Conservation (phyloP, 2,113 vertebrate genomes). For the Cinclus cinclus region DNA sequence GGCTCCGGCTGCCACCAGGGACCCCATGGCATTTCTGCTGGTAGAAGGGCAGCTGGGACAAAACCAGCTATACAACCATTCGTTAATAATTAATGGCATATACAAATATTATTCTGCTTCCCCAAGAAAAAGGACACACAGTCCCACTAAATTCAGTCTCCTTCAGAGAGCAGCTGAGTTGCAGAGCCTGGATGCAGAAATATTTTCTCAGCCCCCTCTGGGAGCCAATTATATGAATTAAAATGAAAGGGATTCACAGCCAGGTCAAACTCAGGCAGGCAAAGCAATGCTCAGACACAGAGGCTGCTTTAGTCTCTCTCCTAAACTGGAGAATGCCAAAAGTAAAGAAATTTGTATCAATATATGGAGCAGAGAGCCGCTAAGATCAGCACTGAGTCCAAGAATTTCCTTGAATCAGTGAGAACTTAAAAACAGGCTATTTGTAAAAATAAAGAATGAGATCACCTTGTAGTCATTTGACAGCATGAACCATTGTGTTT, state of each 20-base stretch:
- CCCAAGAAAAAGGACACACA: background rate
- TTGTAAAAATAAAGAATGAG: background rate
- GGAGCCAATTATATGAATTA: background rate
- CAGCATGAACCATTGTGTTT: background rate
- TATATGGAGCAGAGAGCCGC: background rate
- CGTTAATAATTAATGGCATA: background rate
- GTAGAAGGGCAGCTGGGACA: background rate
- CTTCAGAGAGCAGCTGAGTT: background rate
- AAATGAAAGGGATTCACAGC: background rate
- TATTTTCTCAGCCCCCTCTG: background rate
- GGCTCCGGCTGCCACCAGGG: background rate
- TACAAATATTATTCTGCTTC: background rate
- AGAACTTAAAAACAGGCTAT: background rate
- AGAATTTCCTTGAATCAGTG: background rate
- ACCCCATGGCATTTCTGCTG: rapidly evolving
- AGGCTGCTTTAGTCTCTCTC: background rate
- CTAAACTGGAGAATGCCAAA: background rate
- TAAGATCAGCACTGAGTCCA: background rate
- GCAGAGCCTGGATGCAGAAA: background rate
- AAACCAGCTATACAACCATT: background rate
- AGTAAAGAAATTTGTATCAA: background rate
- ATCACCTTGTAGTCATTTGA: background rate
- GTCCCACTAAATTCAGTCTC: background rate
- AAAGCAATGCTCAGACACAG: background rate
- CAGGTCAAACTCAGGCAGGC: background rate